These are phyloP conservation scores for Stercorarius parasiticus DNA, from an alignment of 2,113 vertebrate species.

Conservation along the genomic window DNA sequence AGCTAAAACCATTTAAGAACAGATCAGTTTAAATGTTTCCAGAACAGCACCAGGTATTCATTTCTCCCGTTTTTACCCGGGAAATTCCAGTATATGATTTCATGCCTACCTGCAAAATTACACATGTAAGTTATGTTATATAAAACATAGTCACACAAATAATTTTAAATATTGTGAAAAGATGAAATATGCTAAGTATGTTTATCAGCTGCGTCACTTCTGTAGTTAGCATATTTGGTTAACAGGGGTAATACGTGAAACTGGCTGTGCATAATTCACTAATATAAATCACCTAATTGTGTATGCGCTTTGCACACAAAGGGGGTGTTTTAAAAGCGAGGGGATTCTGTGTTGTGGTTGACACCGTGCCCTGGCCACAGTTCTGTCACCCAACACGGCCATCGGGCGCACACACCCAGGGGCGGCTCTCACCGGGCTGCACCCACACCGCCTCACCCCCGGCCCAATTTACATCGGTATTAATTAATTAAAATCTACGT, in stretches of 20 bases:
- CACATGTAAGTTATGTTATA: background rate
- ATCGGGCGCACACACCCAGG: accelerated
- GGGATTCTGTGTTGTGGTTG: background rate
- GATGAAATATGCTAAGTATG: background rate
- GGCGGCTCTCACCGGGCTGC: background rate
- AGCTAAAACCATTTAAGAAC: background rate
- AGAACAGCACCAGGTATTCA: background rate
- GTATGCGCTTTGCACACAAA: background rate
- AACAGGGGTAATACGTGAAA: background rate
- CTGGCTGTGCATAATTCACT: background rate
- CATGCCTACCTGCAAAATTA: background rate
- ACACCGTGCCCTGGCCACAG: background rate
- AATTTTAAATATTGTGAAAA: background rate
- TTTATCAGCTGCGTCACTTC: background rate
- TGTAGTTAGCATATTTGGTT: background rate
- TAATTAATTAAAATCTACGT: background rate
- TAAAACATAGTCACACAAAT: background rate
- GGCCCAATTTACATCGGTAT: background rate
- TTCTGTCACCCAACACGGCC: background rate
- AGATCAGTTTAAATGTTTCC: background rate
- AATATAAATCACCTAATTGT: background rate
- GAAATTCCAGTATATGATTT: background rate
- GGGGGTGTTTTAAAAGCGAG: accelerated
- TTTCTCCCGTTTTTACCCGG: background rate
- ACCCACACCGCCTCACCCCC: background rate